These are phyloP conservation scores for Acyrthosiphon pisum DNA, from an alignment of 1,140 invertebrate species.

Conservation along the genomic window DNA sequence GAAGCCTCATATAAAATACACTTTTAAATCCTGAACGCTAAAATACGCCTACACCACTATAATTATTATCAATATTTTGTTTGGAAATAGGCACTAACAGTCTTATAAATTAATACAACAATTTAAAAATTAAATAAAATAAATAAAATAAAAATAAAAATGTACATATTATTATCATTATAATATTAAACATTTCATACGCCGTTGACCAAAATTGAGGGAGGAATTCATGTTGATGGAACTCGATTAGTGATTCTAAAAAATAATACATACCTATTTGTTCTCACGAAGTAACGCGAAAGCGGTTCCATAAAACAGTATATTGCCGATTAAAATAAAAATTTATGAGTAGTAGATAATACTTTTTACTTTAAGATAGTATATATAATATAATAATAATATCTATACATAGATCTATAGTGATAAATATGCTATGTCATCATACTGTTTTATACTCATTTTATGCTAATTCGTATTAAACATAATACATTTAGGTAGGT, in stretches of 20 bases:
- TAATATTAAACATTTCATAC: neutral
- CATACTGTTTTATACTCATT: slow-evolving; percentile 45
- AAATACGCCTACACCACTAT: neutral
- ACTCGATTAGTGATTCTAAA: neutral
- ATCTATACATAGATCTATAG: slow-evolving; percentile 15
- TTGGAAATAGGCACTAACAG: neutral
- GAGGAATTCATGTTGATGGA: neutral
- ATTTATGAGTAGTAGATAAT: slow-evolving; percentile 10
- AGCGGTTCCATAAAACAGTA: neutral
- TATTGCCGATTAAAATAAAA: neutral
- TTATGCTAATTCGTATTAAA: slow-evolving; percentile 43
- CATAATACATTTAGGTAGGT: slow-evolving; percentile 4
- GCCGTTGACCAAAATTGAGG: neutral
- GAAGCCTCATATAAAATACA: neutral
- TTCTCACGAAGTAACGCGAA: neutral
- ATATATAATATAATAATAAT: neutral
- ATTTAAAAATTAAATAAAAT: neutral
- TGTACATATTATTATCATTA: neutral
- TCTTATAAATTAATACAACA: neutral
- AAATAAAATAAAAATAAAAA: neutral
- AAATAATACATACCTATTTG: neutral
- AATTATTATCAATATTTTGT: neutral
- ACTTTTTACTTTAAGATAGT: slow-evolving; percentile 28
- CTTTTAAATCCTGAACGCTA: neutral
- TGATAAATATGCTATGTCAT: slow-evolving; percentile 41